These are phyloP conservation scores for Amblyopsis rosae DNA, from an alignment of 2,113 vertebrate species.

Conservation along the genomic window DNA sequence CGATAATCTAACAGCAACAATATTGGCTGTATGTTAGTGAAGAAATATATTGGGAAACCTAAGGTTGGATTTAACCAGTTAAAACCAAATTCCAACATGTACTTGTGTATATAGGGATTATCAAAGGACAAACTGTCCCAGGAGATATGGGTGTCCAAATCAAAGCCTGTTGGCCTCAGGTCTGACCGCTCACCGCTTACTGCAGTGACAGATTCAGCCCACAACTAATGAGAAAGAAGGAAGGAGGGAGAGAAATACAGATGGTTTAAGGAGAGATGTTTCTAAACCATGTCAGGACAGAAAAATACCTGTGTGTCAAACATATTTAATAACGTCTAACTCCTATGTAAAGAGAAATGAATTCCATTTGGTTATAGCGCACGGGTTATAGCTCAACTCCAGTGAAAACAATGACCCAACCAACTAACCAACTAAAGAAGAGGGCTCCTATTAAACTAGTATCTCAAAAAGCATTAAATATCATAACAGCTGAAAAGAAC, in stretches of 20 bases:
- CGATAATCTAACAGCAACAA: slow-evolving; percentile 5
- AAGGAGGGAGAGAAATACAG: background rate
- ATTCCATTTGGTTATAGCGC: too few relatives aligned
- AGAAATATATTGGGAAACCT: background rate
- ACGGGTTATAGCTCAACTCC: too few relatives aligned
- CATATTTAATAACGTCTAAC: slow-evolving; percentile 18
- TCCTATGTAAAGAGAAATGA: background rate
- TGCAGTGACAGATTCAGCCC: slow-evolving; percentile 58
- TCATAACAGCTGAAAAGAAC: slow-evolving; percentile 39
- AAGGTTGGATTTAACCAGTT: slow-evolving; percentile 14
- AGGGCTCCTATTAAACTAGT: background rate
- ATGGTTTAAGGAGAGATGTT: slow-evolving; percentile 20
- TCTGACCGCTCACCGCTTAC: slow-evolving; percentile 64
- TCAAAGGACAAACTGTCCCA: slow-evolving; percentile 50
- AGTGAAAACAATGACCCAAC: background rate
- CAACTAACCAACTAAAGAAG: slow-evolving; percentile 5
- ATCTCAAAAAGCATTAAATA: slow-evolving; percentile 29
- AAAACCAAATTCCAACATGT: slow-evolving; percentile 13
- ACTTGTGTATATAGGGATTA: slow-evolving; percentile 19
- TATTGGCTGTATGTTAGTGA: background rate
- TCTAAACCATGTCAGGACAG: slow-evolving; percentile 22
- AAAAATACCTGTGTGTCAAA: slow-evolving; percentile 8
- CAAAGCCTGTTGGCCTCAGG: slow-evolving; percentile 43
- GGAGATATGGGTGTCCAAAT: slow-evolving; percentile 53
- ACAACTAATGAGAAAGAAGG: slow-evolving; percentile 26